Evolutionary conservation across 1,140 invertebrate species (phyloP).

Genomic region (Hypothenemus hampei): DNA sequence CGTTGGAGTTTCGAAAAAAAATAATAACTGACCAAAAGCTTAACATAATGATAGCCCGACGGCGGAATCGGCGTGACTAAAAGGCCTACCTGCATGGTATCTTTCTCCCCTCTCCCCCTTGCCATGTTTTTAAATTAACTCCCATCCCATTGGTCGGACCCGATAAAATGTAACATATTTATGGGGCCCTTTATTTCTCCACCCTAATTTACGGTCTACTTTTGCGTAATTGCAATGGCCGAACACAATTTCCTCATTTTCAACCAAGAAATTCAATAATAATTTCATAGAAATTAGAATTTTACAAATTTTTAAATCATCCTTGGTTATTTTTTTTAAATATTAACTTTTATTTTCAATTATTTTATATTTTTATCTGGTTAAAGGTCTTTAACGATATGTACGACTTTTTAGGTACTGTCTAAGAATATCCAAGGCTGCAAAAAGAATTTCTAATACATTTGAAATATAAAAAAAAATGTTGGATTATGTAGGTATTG

Average conservation of each 20-base stretch:
- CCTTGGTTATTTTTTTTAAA: no score
- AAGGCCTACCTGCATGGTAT: conserved; percentile 28
- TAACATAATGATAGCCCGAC: conserved; percentile 24
- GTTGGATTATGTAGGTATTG: no score
- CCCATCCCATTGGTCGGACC: conserved; percentile 22
- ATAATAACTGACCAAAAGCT: conserved; percentile 25
- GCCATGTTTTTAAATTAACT: conserved; percentile 20
- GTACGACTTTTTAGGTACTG: no score
- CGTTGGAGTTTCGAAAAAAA: conserved; percentile 20
- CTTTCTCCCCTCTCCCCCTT: conserved; percentile 15
- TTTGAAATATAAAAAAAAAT: no score
- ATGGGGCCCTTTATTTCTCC: conserved; percentile 25
- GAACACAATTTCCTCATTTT: no score
- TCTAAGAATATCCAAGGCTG: no score
- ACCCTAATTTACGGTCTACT: conserved; percentile 15
- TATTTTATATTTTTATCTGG: no score
- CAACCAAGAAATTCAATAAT: no score
- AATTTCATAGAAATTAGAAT: no score
- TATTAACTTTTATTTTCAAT: neutral
- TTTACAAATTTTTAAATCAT: neutral
- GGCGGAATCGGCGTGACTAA: conserved; percentile 26
- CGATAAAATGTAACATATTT: conserved; percentile 25
- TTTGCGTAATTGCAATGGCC: conserved; percentile 25
- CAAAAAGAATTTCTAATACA: no score
- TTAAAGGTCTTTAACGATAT: no score